Conservation (phyloP, 2,888 invertebrate genomes). For the Dysmachus trigonus region DNA sequence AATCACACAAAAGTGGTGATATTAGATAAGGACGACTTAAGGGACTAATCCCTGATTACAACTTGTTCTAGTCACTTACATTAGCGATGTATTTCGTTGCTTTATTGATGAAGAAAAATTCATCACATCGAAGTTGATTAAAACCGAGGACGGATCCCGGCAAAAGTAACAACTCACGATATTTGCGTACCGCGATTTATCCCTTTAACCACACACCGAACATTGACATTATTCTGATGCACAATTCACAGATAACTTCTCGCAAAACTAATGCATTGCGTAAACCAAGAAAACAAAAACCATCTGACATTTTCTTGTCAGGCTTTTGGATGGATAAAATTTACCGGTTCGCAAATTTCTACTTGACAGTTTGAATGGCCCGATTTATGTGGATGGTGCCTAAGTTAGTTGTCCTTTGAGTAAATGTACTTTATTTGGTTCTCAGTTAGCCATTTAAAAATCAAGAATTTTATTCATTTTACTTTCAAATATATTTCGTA, state of each 20-base stretch:
- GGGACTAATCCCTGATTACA: not conserved
- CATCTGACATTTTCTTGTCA: not conserved
- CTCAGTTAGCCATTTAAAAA: not conserved
- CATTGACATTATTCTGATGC: not conserved
- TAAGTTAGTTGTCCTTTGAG: too few species aligned
- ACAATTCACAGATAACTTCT: not conserved
- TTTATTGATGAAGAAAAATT: constrained; percentile 56
- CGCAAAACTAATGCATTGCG: not conserved
- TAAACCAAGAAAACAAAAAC: constrained; percentile 21
- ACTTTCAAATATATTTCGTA: rapidly evolving
- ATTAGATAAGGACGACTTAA: not conserved
- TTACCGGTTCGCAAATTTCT: not conserved
- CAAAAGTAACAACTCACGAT: not conserved
- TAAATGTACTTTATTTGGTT: too few species aligned
- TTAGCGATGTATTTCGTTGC: constrained; percentile 46
- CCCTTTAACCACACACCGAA: not conserved
- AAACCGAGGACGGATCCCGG: not conserved
- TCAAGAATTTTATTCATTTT: not conserved
- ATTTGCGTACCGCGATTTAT: constrained; percentile 5
- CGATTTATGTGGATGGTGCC: not conserved
- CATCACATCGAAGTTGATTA: not conserved
- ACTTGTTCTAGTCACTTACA: constrained; percentile 39
- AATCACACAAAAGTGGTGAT: not conserved
- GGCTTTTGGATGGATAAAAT: not conserved
- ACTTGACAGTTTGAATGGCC: not conserved